Evolutionary conservation across 2,888 invertebrate species (phyloP).

Genomic region (Scelioninae gen. 2): DNA sequence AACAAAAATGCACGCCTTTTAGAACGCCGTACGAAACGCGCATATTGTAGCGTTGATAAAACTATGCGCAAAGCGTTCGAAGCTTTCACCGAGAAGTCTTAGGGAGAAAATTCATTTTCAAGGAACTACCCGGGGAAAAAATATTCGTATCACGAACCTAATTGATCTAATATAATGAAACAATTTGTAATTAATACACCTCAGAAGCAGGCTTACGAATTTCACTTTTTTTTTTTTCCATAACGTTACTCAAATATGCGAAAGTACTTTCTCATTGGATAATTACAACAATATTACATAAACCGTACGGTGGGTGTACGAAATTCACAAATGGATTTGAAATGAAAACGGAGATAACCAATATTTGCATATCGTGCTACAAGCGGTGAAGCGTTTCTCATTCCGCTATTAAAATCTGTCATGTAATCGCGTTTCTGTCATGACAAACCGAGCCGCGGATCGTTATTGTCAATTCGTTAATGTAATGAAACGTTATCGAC

Average conservation of each 20-base stretch:
- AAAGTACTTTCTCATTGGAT: conserved; percentile 48
- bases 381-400: conserved; percentile 5
- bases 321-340: conserved; percentile 12
- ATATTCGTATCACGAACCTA: conserved; percentile 36
- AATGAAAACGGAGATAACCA: conserved; percentile 24
- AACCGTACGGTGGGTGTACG: conserved; percentile 32
- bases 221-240: conserved; percentile 53
- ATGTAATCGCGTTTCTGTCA: conserved; percentile 21
- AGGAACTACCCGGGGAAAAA: conserved; percentile 11
- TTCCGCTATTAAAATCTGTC: conserved; percentile 1
- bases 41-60: conserved; percentile 42
- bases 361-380: conserved; percentile 16
- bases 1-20: conserved; percentile 62
- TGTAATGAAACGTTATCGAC: conserved; percentile 7
- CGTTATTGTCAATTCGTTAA: conserved; percentile 8
- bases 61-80: conserved; percentile 28
- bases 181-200: conserved; percentile 49
- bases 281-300: conserved; percentile 52
- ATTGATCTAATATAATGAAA: conserved; percentile 41
- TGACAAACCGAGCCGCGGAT: conserved; percentile 20
- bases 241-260: conserved; percentile 39
- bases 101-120: conserved; percentile 11
- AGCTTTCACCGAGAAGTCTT: conserved; percentile 40
- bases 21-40: conserved; percentile 25
- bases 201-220: conserved; percentile 36